Evolutionary conservation across 2,113 vertebrate genomes (phyloP), one percentile per base, ranked within the genome.

Genomic region (Seriola dumerili): DNA sequence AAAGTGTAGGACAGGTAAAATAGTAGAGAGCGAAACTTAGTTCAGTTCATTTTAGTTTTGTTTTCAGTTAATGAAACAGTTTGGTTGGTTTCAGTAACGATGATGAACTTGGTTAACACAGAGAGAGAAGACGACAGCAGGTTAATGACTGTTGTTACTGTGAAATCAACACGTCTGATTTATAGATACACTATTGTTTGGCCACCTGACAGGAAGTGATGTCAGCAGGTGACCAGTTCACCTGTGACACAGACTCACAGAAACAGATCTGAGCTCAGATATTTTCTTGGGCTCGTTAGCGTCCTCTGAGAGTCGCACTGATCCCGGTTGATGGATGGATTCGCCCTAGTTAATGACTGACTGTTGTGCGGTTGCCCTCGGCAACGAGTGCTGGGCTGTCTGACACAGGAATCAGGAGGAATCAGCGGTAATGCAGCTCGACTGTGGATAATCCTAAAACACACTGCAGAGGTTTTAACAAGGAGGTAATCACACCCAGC

Each of bases 401-500:
- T 76, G 83, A 86, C 72, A 14, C 40, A 14, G 78, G 83, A 83
- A 64, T 84, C 83, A 40, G 44, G 21, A 32, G 57, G 74, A 81
- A 68, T 85, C 79, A 58, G 78, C 10, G 6, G 4, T 78, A 72
- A 86, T 72, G 54, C 79, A 42, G 46, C 13, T 0, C 32, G 38
- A 54, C 46, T 3, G 52, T 5, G 75, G 67, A 71, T 89, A 80
- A 89, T 38, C 80, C 77, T 78, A 36, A 29, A 85, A 84, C 78
- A 84, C 81, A 85, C 87, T 10, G 81, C n/a, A 50, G 74, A n/a
- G 78, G 72, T 44, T 62, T 65, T 79, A 82, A 83, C 73, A 59
- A 79, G 73, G 46, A 73, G 68, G 74, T 73, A 88, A 88, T 84
- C 84, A 86, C 89, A n/a, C 91, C 87, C 87, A 85, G 50, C 81